Base-by-base conservation (phyloP, 2,797 vertebrate genomes). In the Crax fasciolata region DNA sequence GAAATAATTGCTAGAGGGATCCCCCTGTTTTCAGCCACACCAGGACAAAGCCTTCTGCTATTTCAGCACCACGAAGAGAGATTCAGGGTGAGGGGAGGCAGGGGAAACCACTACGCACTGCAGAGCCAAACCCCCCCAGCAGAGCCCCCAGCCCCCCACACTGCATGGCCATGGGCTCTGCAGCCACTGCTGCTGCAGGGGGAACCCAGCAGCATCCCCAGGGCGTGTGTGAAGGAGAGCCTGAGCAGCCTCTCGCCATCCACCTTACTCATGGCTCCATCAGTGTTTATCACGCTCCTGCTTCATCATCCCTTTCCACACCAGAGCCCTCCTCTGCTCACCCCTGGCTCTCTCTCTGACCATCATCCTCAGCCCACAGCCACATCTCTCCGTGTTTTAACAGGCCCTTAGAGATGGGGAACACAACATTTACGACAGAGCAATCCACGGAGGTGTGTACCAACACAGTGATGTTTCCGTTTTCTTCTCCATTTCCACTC, bases 91-190 rank as follows among this genome's bases (percentile, higher is more conserved):
- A 4, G 23, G 13, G 39, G 12, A 6, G 9, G 14, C 21, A 87
- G 82, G 77, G 49, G 41, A 77, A 80, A 92, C 3, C 15, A 46
- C n/a, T 38, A 66, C 57, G 84, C 25, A 30, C 6, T 44, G 55
- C 39, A 79, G 67, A 61, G 43, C 11, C 5, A 43, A 43, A 43
- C 11, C 41, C 41, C 41, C 15, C 10, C 89, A 82, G 89, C 84
- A 94, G 59, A 83, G 91, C 80, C 87, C 89, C 87, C 74, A 95
- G 52, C 78, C 52, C 82, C 72, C 85, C 7, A 81, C 83, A 72
- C 74, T 92, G 74, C 75, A 92, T 54, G 89, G 84, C 76, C 84
- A 81, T 35, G 71, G 93, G 81, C 90, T 92, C 89, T 86, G 86
- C 92, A 95, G 89, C 94, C 18, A 0, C 87, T 96, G 91, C 78